Percentiles rank a stretch among this genome's conserved stretches.
Conservation (phyloP, 2,888 invertebrate genomes). For the Ornithoptera priamus region DNA sequence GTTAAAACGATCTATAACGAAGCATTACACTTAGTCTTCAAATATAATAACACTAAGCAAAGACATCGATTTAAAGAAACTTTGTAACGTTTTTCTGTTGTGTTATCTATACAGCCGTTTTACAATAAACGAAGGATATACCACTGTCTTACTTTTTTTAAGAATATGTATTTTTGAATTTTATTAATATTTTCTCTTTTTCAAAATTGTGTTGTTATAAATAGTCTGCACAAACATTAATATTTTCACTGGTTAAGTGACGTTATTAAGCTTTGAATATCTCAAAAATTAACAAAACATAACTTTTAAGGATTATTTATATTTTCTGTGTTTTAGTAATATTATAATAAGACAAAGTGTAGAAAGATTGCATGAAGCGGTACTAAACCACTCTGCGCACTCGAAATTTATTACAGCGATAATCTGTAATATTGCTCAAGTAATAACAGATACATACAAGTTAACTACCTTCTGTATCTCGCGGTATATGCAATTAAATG, state of each 20-base stretch:
- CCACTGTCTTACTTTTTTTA: too few species aligned
- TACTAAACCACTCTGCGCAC: slow-evolving; percentile 50
- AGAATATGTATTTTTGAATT: neutral
- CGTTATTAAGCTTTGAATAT: neutral
- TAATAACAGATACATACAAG: slow-evolving; percentile 66
- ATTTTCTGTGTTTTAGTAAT: too few species aligned
- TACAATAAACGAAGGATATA: too few species aligned
- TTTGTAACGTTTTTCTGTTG: too few species aligned
- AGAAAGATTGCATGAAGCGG: slow-evolving; percentile 14
- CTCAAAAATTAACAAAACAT: neutral
- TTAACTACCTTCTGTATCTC: slow-evolving; percentile 55
- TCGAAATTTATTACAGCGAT: slow-evolving; percentile 44
- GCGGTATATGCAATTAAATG: slow-evolving; percentile 36
- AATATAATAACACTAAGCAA: too few species aligned
- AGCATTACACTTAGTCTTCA: too few species aligned
- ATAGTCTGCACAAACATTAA: neutral
- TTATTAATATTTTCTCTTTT: neutral
- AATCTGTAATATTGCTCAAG: slow-evolving; percentile 68
- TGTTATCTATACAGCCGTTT: too few species aligned
- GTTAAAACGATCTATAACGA: too few species aligned
- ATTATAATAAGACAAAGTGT: slow-evolving; percentile 32
- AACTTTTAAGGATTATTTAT: too few species aligned
- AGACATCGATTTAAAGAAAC: too few species aligned
- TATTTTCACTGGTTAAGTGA: neutral
- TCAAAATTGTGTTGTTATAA: neutral